These are phyloP conservation scores for Peromyscus leucopus DNA, from an alignment of 2,113 vertebrate genomes.

Conservation along the genomic window DNA sequence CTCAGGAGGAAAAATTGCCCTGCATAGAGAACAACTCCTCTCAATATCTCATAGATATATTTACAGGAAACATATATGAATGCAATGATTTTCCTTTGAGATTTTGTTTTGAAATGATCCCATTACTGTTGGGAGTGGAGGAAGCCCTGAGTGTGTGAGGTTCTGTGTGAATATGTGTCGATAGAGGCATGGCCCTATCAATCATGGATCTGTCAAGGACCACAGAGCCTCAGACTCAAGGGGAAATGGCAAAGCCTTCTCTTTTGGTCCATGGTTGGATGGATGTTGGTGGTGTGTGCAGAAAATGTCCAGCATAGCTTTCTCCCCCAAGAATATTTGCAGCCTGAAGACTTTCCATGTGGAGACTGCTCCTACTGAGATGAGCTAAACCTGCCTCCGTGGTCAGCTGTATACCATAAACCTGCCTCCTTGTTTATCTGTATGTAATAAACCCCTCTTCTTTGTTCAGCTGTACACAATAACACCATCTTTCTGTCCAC, in stretches of 20 bases:
- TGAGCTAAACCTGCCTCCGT: neutral
- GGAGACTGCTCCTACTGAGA: neutral
- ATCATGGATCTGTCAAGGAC: neutral
- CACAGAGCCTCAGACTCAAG: neutral
- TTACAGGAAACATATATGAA: neutral
- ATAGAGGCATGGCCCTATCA: neutral
- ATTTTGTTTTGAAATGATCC: slow-evolving; percentile 33
- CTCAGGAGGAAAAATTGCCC: neutral
- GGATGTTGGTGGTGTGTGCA: neutral
- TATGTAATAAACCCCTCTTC: neutral
- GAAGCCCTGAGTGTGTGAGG: neutral
- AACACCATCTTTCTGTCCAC: neutral
- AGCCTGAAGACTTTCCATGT: too few relatives aligned
- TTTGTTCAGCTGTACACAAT: neutral
- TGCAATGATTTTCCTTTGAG: slow-evolving; percentile 9
- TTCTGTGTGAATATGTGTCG: neutral
- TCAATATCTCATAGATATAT: neutral
- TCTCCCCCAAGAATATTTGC: neutral
- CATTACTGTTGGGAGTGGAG: neutral
- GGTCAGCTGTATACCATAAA: neutral
- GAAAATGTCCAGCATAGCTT: neutral
- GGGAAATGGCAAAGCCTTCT: neutral
- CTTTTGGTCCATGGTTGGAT: neutral
- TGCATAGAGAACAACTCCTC: neutral
- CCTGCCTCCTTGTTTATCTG: neutral